Conservation (phyloP, 2,113 vertebrate species). For the Pollachius pollachius region DNA sequence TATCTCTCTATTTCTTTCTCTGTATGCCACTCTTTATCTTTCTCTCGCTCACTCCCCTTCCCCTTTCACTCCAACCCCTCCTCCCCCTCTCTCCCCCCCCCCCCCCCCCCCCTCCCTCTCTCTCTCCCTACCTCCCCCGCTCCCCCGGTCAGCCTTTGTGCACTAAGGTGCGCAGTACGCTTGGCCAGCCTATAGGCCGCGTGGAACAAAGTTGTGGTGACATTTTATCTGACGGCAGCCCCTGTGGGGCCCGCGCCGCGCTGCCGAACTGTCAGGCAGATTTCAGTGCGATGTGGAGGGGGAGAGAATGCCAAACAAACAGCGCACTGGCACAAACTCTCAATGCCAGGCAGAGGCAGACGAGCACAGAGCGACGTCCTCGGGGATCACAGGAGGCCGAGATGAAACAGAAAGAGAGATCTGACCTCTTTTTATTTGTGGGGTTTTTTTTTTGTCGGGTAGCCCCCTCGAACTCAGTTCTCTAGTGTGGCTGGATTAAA, state of each 20-base stretch:
- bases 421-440: conserved; percentile 56
- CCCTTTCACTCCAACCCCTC: conserved; percentile 2
- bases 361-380: conserved; percentile 50
- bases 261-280: conserved; percentile 72
- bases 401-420: conserved; percentile 73
- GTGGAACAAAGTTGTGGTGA: conserved; percentile 68
- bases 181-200: conserved; percentile 56
- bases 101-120: not conserved
- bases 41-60: not conserved
- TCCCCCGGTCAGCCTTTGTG: conserved; percentile 31
- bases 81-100: not conserved
- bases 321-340: conserved; percentile 64
- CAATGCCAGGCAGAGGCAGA: conserved; percentile 53
- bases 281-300: conserved; percentile 61
- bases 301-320: conserved; percentile 68
- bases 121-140: not conserved
- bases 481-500: conserved; percentile 70
- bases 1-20: too few species aligned
- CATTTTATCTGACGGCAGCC: conserved; percentile 72
- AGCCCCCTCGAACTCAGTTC: conserved; percentile 46
- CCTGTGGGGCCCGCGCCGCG: conserved; percentile 62
- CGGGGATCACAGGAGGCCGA: conserved; percentile 57
- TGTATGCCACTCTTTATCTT: too few species aligned
- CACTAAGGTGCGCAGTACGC: conserved; percentile 59
- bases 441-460: conserved; percentile 38